Percentiles rank a stretch among this genome's conserved stretches.
Conservation (phyloP, 2,888 invertebrate species). For the Ichneumon xanthorius region DNA sequence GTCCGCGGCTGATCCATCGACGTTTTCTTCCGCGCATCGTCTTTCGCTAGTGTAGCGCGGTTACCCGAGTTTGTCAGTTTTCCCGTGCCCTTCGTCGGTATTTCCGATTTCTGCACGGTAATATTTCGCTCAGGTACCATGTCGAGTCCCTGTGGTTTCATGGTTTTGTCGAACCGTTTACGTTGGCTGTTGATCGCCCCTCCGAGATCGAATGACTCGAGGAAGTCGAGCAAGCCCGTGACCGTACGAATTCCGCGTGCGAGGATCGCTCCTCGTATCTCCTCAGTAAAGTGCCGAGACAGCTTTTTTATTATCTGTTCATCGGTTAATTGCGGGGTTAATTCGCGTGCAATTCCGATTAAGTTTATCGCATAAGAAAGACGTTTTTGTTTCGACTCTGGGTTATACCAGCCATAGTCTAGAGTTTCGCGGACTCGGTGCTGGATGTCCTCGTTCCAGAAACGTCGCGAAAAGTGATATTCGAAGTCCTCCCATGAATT, state of each 20-base stretch:
- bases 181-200: slow-evolving; percentile 14
- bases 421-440: neutral
- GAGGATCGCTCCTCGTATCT: neutral
- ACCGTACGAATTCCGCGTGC: neutral
- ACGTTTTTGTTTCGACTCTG: neutral
- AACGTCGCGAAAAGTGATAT: neutral
- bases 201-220: neutral
- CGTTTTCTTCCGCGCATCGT: no score
- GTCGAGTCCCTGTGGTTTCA: no score
- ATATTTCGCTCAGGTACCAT: neutral
- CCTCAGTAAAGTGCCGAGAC: neutral
- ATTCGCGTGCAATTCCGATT: neutral
- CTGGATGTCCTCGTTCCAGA: slow-evolving; percentile 18
- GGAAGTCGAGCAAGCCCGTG: neutral
- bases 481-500: neutral
- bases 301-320: neutral
- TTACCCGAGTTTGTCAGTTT: no score
- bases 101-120: neutral
- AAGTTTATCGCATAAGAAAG: neutral
- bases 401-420: neutral
- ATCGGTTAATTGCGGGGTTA: neutral
- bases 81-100: no score
- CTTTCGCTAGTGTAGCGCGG: no score
- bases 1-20: no score
- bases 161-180: neutral